Conservation (phyloP, 53 echinoderm and acorn worm genomes). For the Hippasteria phrygiana region DNA sequence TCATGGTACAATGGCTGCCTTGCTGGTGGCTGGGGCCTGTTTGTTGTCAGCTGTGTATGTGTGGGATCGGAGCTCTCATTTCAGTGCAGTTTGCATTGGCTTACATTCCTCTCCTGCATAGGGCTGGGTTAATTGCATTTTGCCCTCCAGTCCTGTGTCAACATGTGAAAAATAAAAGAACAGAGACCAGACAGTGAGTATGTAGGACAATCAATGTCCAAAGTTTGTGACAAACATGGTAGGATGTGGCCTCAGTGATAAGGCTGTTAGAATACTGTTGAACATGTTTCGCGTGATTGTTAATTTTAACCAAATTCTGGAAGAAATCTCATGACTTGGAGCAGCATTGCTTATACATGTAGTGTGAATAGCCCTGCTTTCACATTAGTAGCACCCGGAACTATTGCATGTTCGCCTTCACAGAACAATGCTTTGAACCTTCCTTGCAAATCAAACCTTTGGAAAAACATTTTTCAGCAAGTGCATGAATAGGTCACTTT, state of each 20-base stretch:
- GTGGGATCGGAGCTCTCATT: neutral
- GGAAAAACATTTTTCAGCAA: too few relatives aligned
- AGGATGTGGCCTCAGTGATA: neutral
- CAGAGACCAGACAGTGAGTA: neutral
- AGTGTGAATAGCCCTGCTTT: too few relatives aligned
- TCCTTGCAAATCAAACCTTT: too few relatives aligned
- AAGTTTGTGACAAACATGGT: neutral
- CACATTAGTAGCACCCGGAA: too few relatives aligned
- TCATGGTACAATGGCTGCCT: constrained; percentile 36
- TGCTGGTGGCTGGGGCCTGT: constrained; percentile 28
- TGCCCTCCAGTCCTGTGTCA: constrained; percentile 58
- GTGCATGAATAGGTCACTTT: too few relatives aligned
- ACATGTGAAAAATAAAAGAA: constrained; percentile 27
- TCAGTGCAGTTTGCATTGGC: constrained; percentile 34
- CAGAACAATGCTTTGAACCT: too few relatives aligned
- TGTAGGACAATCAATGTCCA: constrained; percentile 12
- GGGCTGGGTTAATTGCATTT: constrained; percentile 63
- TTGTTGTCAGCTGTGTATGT: constrained; percentile 15
- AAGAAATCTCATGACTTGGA: neutral
- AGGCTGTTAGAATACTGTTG: neutral
- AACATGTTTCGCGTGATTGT: neutral
- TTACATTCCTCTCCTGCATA: constrained; percentile 12
- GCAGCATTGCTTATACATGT: neutral
- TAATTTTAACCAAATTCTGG: neutral
- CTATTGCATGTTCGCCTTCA: too few relatives aligned